Conservation (phyloP, 2,888 invertebrate genomes). For the Oegoconia quadripuncta region DNA sequence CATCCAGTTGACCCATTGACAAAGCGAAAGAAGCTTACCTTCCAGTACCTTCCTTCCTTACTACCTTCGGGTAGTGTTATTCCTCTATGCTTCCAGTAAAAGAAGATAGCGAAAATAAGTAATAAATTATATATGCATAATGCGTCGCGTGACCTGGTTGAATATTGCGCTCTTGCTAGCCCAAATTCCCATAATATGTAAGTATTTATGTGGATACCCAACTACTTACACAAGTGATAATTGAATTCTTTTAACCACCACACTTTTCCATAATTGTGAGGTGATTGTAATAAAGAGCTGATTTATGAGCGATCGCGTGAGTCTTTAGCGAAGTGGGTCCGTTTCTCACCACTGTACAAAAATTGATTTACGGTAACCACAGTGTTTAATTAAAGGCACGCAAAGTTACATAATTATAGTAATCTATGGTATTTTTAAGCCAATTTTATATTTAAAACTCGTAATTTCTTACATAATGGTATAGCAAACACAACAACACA, state of each 20-base stretch:
- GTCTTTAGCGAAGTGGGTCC: no score
- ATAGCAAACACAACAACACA: no score
- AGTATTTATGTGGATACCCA: conserved; percentile 2
- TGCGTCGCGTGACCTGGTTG: not conserved
- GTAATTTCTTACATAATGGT: not conserved
- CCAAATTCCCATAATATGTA: conserved; percentile 3
- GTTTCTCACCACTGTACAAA: not conserved
- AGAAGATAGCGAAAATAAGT: not conserved
- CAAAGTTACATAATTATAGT: not conserved
- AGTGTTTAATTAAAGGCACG: conserved; percentile 8
- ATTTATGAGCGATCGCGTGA: not conserved
- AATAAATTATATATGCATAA: not conserved
- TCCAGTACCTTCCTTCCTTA: no score
- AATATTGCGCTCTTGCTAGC: not conserved
- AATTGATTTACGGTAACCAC: conserved; percentile 7
- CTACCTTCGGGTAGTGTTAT: no score
- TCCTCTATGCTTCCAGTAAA: no score
- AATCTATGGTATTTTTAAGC: not conserved
- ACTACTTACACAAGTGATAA: conserved; percentile 1
- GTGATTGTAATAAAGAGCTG: not conserved
- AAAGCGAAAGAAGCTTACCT: no score
- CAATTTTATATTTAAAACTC: not conserved
- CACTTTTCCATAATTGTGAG: not conserved
- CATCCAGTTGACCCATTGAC: no score
- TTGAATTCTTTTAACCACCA: conserved; percentile 1